Percentiles rank a stretch among this genome's conserved stretches.
Evolutionary conservation across 2,888 invertebrate species (phyloP).

Genomic region (Leucoma salicis): DNA sequence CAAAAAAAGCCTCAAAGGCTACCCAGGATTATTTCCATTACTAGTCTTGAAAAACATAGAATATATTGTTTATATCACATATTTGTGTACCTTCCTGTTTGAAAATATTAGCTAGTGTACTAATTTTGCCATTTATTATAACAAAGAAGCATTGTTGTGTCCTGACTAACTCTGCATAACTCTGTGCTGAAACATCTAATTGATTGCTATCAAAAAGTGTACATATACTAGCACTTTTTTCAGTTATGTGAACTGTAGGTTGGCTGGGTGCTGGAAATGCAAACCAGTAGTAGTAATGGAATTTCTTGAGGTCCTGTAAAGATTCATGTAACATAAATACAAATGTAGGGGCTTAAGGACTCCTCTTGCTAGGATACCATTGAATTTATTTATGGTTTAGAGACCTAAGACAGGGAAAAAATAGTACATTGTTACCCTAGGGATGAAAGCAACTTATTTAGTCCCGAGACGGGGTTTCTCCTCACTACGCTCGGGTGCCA

Average conservation of each 20-base stretch:
- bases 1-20: slow-evolving; percentile 93
- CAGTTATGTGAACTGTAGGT: slow-evolving; percentile 73
- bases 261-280: slow-evolving; percentile 92
- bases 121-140: slow-evolving; percentile 40
- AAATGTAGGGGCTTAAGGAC: too few species aligned
- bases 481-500: too few species aligned
- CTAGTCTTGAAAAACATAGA: slow-evolving; percentile 92
- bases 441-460: too few species aligned
- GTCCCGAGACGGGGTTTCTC: too few species aligned
- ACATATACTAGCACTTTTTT: slow-evolving; percentile 45
- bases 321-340: neutral
- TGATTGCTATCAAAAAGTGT: slow-evolving; percentile 65
- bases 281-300: slow-evolving; percentile 97
- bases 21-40: slow-evolving; percentile 89
- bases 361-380: too few species aligned
- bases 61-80: slow-evolving; percentile 41
- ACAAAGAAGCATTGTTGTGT: slow-evolving; percentile 78
- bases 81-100: slow-evolving; percentile 23
- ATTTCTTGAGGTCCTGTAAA: slow-evolving; percentile 95
- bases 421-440: too few species aligned
- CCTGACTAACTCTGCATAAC: slow-evolving; percentile 59
- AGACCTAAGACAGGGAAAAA: too few species aligned
- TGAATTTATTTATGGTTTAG: too few species aligned
- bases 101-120: slow-evolving; percentile 28
- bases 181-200: slow-evolving; percentile 54